Conservation (phyloP, 64 coral and sea anemone genomes). For the Cladopsammia gracilis region DNA sequence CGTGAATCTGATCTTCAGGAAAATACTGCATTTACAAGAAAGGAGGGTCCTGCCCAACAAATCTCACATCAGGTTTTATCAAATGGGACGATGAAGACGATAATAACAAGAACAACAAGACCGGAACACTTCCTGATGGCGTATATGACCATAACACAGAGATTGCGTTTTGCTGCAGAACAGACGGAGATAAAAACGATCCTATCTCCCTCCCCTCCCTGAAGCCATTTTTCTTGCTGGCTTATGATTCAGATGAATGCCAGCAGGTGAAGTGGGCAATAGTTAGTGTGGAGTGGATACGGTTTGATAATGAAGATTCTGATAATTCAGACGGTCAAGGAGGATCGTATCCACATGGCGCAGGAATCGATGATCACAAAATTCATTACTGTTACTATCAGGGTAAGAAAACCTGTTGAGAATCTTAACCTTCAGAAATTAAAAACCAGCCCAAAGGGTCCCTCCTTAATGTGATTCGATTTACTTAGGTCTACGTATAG, state of each 20-base stretch:
- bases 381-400: slow-evolving; percentile 51
- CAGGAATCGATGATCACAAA: not conserved
- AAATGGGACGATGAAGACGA: slow-evolving; percentile 57
- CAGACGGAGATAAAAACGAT: slow-evolving; percentile 22
- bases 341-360: not conserved
- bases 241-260: slow-evolving; percentile 11
- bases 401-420: not conserved
- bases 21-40: slow-evolving; percentile 77
- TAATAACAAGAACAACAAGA: not conserved
- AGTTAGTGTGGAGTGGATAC: slow-evolving; percentile 26
- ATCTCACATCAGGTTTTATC: not conserved
- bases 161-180: slow-evolving; percentile 43
- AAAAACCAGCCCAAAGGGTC: no score
- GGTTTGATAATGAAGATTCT: slow-evolving; percentile 11
- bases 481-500: no score
- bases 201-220: slow-evolving; percentile 34
- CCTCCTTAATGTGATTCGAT: no score
- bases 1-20: not conserved
- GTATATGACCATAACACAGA: slow-evolving; percentile 13
- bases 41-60: not conserved
- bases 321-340: not conserved
- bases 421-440: no score
- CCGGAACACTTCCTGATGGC: slow-evolving; percentile 49
- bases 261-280: slow-evolving; percentile 50
- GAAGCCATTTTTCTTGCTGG: slow-evolving; percentile 31